These are phyloP conservation scores for Drosophila malerkotliana DNA, from an alignment of 1,140 invertebrate genomes.

Conservation along the genomic window DNA sequence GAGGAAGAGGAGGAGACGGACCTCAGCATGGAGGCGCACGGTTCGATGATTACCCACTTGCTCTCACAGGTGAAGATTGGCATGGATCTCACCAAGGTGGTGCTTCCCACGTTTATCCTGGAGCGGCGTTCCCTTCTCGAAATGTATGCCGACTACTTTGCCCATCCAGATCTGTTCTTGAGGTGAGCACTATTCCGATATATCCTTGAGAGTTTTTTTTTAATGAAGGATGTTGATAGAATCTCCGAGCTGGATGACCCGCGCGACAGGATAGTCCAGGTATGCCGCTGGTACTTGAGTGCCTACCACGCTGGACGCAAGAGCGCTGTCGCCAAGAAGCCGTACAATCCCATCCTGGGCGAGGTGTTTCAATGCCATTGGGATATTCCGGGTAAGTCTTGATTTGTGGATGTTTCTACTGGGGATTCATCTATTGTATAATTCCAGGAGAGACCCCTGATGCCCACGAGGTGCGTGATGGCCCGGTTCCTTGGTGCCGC, in stretches of 20 bases:
- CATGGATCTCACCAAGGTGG: conserved; percentile 99
- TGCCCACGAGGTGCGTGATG: conserved; percentile 86
- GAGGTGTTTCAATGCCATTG: conserved; percentile 97
- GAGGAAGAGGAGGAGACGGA: conserved; percentile 94
- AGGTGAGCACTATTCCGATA: conserved; percentile 87
- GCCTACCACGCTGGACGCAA: conserved; percentile 98
- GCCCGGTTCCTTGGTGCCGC: conserved; percentile 92
- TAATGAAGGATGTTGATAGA: conserved; percentile 83
- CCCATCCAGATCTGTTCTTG: conserved; percentile 97
- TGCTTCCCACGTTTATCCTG: conserved; percentile 97
- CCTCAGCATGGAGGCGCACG: conserved; percentile 95
- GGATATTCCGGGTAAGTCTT: conserved; percentile 86
- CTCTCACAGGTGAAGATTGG: conserved; percentile 98
- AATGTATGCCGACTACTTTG: conserved; percentile 99
- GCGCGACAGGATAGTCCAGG: conserved; percentile 95
- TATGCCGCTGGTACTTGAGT: conserved; percentile 97
- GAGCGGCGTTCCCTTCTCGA: conserved; percentile 97
- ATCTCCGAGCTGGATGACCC: conserved; percentile 93
- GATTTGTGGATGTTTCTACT: neutral
- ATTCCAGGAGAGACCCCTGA: conserved; percentile 60
- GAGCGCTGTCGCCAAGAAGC: conserved; percentile 97
- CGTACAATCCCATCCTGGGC: conserved; percentile 98
- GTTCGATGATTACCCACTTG: conserved; percentile 96
- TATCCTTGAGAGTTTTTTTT: neutral
- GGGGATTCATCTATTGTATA: neutral